These are phyloP conservation scores for Cydia pomonella DNA, from an alignment of 1,140 invertebrate genomes.

Conservation along the genomic window DNA sequence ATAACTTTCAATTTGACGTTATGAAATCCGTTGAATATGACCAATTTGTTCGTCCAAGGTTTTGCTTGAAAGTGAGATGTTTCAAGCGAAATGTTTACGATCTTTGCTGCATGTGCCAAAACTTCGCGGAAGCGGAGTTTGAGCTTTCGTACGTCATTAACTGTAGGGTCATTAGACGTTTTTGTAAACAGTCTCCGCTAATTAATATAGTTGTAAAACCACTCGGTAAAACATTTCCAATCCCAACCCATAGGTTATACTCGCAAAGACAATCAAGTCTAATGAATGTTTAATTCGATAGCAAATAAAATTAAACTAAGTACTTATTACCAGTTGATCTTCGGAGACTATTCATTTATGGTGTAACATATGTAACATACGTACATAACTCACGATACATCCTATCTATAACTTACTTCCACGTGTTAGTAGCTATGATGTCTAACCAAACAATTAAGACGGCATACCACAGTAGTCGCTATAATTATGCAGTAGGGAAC, in stretches of 20 bases:
- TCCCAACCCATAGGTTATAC: too few species aligned
- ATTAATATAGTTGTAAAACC: background rate
- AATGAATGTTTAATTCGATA: too few species aligned
- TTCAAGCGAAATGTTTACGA: conserved; percentile 19
- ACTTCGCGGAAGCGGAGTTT: conserved; percentile 26
- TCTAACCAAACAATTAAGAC: background rate
- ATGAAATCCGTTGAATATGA: conserved; percentile 31
- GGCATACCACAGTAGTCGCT: conserved; percentile 2
- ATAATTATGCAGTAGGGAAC: background rate
- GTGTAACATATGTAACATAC: too few species aligned
- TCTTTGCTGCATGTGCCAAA: conserved; percentile 24
- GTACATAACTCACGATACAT: background rate
- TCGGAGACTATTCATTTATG: too few species aligned
- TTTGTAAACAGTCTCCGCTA: background rate
- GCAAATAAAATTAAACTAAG: too few species aligned
- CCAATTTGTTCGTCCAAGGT: conserved; percentile 23
- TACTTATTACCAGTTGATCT: too few species aligned
- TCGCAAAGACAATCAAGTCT: too few species aligned
- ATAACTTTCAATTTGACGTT: conserved; percentile 32
- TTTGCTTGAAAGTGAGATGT: conserved; percentile 22
- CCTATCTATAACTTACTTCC: background rate
- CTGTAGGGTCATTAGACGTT: conserved; percentile 1
- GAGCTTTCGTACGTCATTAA: conserved; percentile 24
- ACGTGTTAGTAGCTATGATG: background rate
- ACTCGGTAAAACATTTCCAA: background rate